Evolutionary conservation across 2,888 invertebrate species (phyloP).

Genomic region (Torymus texanus): DNA sequence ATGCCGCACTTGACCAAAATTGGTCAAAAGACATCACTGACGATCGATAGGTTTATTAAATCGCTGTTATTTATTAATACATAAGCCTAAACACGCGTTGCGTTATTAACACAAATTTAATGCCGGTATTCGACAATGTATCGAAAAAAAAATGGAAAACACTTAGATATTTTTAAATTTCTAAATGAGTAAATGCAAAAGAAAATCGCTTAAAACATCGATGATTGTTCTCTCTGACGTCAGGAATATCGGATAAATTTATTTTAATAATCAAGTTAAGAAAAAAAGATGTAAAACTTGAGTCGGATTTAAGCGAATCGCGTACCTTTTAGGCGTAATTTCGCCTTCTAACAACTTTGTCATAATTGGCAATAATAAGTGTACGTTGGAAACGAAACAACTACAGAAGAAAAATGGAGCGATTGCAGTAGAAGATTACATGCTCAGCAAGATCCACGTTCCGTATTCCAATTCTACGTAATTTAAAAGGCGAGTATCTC

Average conservation of each 20-base stretch:
- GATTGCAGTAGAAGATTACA: constrained; percentile 38
- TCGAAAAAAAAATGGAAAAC: constrained; percentile 31
- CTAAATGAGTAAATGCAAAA: constrained; percentile 38
- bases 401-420: constrained; percentile 41
- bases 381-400: constrained; percentile 25
- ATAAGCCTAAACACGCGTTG: constrained; percentile 52
- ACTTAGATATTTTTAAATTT: constrained; percentile 20
- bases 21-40: constrained; percentile 68
- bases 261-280: constrained; percentile 17
- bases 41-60: constrained; percentile 61
- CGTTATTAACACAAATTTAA: constrained; percentile 54
- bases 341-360: constrained; percentile 10
- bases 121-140: constrained; percentile 30
- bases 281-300: constrained; percentile 33
- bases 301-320: constrained; percentile 53
- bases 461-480: constrained; percentile 9
- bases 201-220: constrained; percentile 43
- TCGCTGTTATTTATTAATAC: constrained; percentile 51
- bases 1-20: constrained; percentile 73
- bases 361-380: constrained; percentile 32
- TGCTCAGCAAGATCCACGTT: background rate
- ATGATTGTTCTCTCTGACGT: constrained; percentile 56
- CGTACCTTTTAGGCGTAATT: constrained; percentile 56
- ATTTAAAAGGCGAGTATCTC: constrained; percentile 59
- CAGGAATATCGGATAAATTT: constrained; percentile 51